These are phyloP conservation scores for Vanessa tameamea DNA, from an alignment of 1,140 invertebrate species.

Conservation along the genomic window DNA sequence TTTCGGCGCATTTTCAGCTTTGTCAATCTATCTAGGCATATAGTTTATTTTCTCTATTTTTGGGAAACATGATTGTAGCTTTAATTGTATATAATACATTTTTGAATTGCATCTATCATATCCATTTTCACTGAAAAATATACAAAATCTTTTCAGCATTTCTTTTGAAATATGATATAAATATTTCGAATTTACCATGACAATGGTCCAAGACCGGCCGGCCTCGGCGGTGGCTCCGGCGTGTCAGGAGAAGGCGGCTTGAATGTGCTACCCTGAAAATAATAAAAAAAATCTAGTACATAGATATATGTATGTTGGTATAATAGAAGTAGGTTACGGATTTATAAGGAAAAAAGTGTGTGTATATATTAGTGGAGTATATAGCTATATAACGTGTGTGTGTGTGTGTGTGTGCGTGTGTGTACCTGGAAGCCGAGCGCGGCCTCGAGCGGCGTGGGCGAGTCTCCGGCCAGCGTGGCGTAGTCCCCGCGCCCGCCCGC, in stretches of 20 bases:
- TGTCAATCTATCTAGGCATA: too few relatives aligned
- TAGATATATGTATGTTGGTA: too few relatives aligned
- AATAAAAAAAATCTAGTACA: not conserved
- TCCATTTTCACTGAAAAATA: too few relatives aligned
- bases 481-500: conserved; percentile 80
- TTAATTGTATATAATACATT: not conserved
- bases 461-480: conserved; percentile 66
- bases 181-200: conserved; percentile 44
- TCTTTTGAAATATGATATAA: too few relatives aligned
- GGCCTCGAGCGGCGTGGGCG: conserved; percentile 67
- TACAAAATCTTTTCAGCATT: too few relatives aligned
- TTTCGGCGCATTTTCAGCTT: too few relatives aligned
- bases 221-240: conserved; percentile 62
- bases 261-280: conserved; percentile 68
- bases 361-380: not conserved
- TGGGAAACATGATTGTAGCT: not conserved
- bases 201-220: conserved; percentile 50
- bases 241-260: conserved; percentile 65
- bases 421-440: conserved; percentile 71
- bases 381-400: not conserved
- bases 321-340: too few relatives aligned
- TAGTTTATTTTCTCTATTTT: too few relatives aligned
- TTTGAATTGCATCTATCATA: not conserved
- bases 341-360: not conserved
- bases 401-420: not conserved